Conservation (phyloP, 2,888 invertebrate species). For the Acrocera orbiculus region DNA sequence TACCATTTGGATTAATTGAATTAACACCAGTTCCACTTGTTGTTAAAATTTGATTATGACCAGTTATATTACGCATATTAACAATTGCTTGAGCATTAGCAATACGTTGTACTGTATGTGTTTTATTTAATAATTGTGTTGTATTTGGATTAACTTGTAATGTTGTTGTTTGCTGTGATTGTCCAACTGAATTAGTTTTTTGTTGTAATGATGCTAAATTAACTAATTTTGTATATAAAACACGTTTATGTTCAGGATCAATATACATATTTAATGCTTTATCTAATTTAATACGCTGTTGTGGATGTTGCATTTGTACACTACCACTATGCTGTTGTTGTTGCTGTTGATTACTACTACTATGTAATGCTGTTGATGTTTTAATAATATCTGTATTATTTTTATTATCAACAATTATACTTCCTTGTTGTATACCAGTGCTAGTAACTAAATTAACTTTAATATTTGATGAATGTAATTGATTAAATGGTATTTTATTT, state of each 20-base stretch:
- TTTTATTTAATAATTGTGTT: slow-evolving; percentile 9
- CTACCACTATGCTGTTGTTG: slow-evolving; percentile 7
- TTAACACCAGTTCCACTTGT: background rate
- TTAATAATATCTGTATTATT: slow-evolving; percentile 15
- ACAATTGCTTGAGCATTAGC: slow-evolving; percentile 11
- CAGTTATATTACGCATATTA: slow-evolving; percentile 7
- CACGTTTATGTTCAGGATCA: slow-evolving; percentile 20
- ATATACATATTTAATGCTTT: slow-evolving; percentile 13
- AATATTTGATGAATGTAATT: slow-evolving; percentile 25
- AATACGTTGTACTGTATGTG: slow-evolving; percentile 16
- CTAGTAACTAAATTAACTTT: slow-evolving; percentile 29
- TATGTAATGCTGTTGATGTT: slow-evolving; percentile 10
- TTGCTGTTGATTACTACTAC: slow-evolving; percentile 3
- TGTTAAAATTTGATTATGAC: slow-evolving; percentile 8
- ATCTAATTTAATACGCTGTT: slow-evolving; percentile 13
- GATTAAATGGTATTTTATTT: slow-evolving; percentile 27
- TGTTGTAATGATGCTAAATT: slow-evolving; percentile 27
- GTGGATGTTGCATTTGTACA: slow-evolving; percentile 8
- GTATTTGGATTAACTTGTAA: slow-evolving; percentile 6
- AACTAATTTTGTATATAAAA: slow-evolving; percentile 26
- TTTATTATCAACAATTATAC: slow-evolving; percentile 18
- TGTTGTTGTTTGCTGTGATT: slow-evolving; percentile 9
- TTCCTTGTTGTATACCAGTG: slow-evolving; percentile 17
- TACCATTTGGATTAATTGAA: background rate
- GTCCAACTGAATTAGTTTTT: slow-evolving; percentile 10